Evolutionary conservation across 2,888 invertebrate genomes (phyloP).

Genomic region (Emmelina monodactyla): DNA sequence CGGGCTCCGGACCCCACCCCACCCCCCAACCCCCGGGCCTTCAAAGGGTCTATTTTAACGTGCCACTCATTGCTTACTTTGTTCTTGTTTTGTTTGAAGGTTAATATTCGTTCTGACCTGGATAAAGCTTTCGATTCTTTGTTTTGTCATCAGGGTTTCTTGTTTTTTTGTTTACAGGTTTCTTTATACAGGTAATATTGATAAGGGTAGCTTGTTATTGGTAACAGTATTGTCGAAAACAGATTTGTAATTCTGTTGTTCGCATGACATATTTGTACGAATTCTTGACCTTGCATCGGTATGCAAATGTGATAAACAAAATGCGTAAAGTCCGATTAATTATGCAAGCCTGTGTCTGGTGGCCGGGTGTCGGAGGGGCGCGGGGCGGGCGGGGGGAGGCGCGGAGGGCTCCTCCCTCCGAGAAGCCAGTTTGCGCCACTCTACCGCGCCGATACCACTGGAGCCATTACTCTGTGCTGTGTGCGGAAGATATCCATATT

Average conservation of each 20-base stretch:
- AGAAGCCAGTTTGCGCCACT: slow-evolving; percentile 60
- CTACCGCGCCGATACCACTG: slow-evolving; percentile 54
- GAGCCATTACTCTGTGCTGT: slow-evolving; percentile 49
- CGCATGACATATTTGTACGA: too few species aligned
- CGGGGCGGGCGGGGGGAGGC: slow-evolving; percentile 19
- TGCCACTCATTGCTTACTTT: slow-evolving; percentile 47
- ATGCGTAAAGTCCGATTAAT: slow-evolving; percentile 53
- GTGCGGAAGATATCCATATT: slow-evolving; percentile 40
- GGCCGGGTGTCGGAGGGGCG: slow-evolving; percentile 27
- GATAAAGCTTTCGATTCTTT: too few species aligned
- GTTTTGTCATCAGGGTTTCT: not conserved
- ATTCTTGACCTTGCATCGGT: slow-evolving; percentile 48
- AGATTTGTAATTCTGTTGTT: too few species aligned
- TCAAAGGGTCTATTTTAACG: slow-evolving; percentile 45
- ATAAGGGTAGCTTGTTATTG: not conserved
- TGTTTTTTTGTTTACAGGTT: not conserved
- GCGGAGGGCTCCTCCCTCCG: slow-evolving; percentile 31
- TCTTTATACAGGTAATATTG: not conserved
- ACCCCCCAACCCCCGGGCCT: slow-evolving; percentile 18
- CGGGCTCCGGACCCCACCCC: slow-evolving; percentile 31
- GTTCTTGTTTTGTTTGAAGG: slow-evolving; percentile 64
- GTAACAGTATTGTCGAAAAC: too few species aligned
- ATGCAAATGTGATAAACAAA: slow-evolving; percentile 19
- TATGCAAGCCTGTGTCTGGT: slow-evolving; percentile 57
- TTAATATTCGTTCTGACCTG: slow-evolving; percentile 53